Evolutionary conservation across 1,140 invertebrate genomes (phyloP).

Genomic region (Drosophila sturtevanti): DNA sequence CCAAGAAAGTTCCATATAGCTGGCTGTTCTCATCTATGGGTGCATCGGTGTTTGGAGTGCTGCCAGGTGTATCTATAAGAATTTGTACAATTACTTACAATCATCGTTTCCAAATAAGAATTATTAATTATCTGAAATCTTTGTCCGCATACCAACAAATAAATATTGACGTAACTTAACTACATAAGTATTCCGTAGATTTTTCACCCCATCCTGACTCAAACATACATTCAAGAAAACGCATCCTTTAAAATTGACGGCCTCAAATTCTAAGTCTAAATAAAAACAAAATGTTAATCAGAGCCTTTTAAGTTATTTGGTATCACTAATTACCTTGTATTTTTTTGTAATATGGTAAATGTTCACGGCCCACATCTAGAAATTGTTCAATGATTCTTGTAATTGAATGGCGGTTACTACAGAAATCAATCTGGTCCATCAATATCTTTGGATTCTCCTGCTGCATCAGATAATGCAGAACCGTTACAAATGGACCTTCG

Average conservation of each 20-base stretch:
- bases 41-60: neutral
- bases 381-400: neutral
- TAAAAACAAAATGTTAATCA: too few relatives aligned
- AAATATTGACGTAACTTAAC: slow-evolving; percentile 22
- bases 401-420: slow-evolving; percentile 8
- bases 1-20: slow-evolving; percentile 26
- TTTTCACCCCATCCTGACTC: neutral
- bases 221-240: neutral
- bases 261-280: neutral
- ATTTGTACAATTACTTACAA: too few relatives aligned
- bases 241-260: slow-evolving; percentile 21
- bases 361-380: too few relatives aligned
- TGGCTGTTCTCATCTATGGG: slow-evolving; percentile 18
- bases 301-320: too few relatives aligned
- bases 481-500: neutral
- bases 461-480: slow-evolving; percentile 12
- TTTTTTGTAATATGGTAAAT: too few relatives aligned
- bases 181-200: neutral
- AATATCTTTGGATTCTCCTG: neutral
- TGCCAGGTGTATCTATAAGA: slow-evolving; percentile 15
- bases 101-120: too few relatives aligned
- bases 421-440: slow-evolving; percentile 15
- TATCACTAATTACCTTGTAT: too few relatives aligned
- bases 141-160: slow-evolving; percentile 8
- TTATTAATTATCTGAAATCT: neutral